Percentiles rank a stretch among this genome's conserved stretches.
Evolutionary conservation across 2,113 vertebrate genomes (phyloP).

Genomic region (Ctenomys sociabilis): DNA sequence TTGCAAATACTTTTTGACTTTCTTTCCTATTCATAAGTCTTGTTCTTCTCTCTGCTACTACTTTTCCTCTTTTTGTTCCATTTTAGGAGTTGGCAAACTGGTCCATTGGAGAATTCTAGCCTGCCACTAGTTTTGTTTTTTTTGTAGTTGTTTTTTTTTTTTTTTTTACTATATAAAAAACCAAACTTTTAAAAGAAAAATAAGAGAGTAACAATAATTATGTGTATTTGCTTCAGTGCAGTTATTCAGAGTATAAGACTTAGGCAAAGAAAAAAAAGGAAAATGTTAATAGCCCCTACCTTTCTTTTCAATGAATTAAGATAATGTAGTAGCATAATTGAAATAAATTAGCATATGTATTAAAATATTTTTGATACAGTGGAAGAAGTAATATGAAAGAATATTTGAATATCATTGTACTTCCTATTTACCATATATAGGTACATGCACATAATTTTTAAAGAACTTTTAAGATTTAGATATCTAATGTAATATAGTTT

Average conservation of each 20-base stretch:
- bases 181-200: background rate
- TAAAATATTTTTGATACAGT: background rate
- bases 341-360: background rate
- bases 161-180: background rate
- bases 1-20: background rate
- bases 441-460: background rate
- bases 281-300: background rate
- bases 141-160: constrained; percentile 5
- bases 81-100: background rate
- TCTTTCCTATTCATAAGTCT: background rate
- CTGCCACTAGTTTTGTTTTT: background rate
- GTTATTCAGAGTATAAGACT: background rate
- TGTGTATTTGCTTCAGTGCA: background rate
- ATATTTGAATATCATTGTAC: background rate
- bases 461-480: background rate
- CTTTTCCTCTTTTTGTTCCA: background rate
- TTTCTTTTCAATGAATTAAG: background rate
- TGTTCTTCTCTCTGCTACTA: background rate
- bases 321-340: background rate
- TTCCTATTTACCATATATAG: background rate
- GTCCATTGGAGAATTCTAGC: background rate
- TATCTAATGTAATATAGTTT: background rate
- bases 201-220: background rate
- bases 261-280: background rate
- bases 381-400: background rate